phyloP scores from a whole-genome alignment of 2,113 vertebrate species.

The Hirundichthys speculiger region DNA sequence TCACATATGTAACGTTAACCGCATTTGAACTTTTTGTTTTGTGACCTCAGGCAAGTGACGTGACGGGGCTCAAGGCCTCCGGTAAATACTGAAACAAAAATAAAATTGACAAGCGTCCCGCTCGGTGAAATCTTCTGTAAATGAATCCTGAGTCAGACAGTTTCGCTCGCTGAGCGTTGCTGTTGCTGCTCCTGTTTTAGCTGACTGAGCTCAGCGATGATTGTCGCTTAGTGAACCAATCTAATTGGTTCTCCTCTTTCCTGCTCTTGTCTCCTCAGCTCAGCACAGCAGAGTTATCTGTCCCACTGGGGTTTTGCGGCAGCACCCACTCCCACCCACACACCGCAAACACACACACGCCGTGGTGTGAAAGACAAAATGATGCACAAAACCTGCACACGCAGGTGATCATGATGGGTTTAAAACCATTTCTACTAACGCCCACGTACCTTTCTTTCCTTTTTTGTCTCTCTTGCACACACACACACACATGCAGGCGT shows the following conservation, averaged over 20 bases:
- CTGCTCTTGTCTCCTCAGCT: constrained; percentile 58
- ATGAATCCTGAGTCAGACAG: too few relatives aligned
- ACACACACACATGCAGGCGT: constrained; percentile 21
- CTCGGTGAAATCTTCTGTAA: too few relatives aligned
- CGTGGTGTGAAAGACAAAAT: constrained; percentile 19
- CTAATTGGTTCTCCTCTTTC: constrained; percentile 62
- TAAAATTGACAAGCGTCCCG: too few relatives aligned
- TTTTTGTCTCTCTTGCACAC: not conserved
- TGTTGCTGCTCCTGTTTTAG: constrained; percentile 44
- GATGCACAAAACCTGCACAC: constrained; percentile 27
- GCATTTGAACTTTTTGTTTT: too few relatives aligned
- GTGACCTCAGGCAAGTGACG: too few relatives aligned
- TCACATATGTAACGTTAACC: too few relatives aligned
- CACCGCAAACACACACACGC: constrained; percentile 15
- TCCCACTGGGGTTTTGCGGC: constrained; percentile 61
- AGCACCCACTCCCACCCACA: constrained; percentile 22
- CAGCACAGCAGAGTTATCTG: constrained; percentile 60
- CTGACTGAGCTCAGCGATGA: constrained; percentile 62
- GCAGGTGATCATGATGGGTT: constrained; percentile 20
- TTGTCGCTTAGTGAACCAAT: constrained; percentile 42
- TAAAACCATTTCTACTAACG: constrained; percentile 20
- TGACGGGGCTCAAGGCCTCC: too few relatives aligned
- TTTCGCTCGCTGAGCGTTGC: not conserved
- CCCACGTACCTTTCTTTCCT: constrained; percentile 15
- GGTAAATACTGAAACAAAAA: too few relatives aligned